Conservation (phyloP, 2,113 vertebrate genomes). For the Rhea americana region DNA sequence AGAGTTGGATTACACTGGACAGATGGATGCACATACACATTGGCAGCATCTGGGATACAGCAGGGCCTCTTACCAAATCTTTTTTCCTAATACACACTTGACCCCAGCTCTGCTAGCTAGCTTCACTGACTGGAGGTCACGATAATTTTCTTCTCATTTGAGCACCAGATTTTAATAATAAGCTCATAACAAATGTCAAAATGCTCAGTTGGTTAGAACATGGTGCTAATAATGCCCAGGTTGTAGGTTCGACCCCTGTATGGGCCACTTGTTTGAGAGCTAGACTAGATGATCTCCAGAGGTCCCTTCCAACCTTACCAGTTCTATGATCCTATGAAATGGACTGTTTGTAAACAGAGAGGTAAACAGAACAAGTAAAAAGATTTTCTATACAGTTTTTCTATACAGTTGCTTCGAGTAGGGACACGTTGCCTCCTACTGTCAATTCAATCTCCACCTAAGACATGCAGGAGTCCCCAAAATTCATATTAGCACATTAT, state of each 20-base stretch:
- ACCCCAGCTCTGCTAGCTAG: background rate
- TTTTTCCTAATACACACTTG: background rate
- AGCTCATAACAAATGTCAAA: accelerated
- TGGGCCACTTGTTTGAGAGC: too few species aligned
- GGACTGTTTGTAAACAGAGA: background rate
- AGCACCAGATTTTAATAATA: background rate
- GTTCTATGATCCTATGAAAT: too few species aligned
- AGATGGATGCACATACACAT: background rate
- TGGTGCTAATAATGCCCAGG: too few species aligned
- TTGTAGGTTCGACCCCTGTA: too few species aligned
- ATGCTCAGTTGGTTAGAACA: too few species aligned
- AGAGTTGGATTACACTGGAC: accelerated
- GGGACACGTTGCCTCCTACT: background rate
- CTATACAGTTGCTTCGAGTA: background rate
- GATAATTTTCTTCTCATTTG: background rate
- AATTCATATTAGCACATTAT: background rate
- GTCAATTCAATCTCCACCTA: background rate
- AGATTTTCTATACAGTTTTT: background rate
- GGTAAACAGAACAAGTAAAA: background rate
- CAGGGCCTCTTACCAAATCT: background rate
- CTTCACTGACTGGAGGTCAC: background rate
- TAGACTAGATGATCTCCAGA: too few species aligned
- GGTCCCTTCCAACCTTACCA: too few species aligned
- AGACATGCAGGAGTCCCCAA: background rate
- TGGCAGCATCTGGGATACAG: background rate